Percentiles rank a stretch among this genome's conserved stretches.
phyloP scores from a whole-genome alignment of 2,888 invertebrate genomes.

The Blomia tropicalis region DNA sequence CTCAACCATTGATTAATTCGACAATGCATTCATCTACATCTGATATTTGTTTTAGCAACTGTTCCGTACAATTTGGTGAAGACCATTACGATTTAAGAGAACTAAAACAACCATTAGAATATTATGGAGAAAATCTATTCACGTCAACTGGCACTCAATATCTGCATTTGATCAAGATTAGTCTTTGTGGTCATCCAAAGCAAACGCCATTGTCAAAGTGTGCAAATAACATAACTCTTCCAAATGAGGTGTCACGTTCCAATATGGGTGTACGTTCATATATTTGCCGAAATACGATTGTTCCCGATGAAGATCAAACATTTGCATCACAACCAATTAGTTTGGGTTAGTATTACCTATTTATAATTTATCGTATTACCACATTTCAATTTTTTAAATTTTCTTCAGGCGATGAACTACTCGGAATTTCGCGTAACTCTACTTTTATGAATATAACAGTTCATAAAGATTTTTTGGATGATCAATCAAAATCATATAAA shows the following conservation, averaged over 20 bases:
- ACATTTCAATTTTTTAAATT: neutral
- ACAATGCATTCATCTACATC: too few species aligned
- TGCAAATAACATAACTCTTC: conserved; percentile 38
- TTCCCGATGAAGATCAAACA: conserved; percentile 32
- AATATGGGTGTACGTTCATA: conserved; percentile 27
- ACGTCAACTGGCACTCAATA: conserved; percentile 42
- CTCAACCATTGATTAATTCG: neutral
- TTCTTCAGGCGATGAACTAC: conserved; percentile 24
- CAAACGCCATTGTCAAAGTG: conserved; percentile 33
- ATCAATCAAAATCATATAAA: neutral
- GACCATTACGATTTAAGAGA: conserved; percentile 34
- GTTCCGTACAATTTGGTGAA: conserved; percentile 34
- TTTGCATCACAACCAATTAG: conserved; percentile 17
- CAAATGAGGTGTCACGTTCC: neutral
- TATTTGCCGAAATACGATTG: conserved; percentile 37
- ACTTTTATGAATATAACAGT: conserved; percentile 20
- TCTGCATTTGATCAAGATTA: conserved; percentile 42
- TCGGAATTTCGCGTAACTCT: conserved; percentile 17
- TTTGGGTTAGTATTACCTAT: conserved; percentile 10
- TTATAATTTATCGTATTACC: neutral
- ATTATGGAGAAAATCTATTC: conserved; percentile 36
- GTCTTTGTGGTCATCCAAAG: conserved; percentile 38
- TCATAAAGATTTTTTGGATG: conserved; percentile 19
- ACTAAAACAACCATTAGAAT: conserved; percentile 10
- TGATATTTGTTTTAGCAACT: conserved; percentile 39